phyloP scores from a whole-genome alignment of 1,140 invertebrate species.

The Tetramorium simillimum region DNA sequence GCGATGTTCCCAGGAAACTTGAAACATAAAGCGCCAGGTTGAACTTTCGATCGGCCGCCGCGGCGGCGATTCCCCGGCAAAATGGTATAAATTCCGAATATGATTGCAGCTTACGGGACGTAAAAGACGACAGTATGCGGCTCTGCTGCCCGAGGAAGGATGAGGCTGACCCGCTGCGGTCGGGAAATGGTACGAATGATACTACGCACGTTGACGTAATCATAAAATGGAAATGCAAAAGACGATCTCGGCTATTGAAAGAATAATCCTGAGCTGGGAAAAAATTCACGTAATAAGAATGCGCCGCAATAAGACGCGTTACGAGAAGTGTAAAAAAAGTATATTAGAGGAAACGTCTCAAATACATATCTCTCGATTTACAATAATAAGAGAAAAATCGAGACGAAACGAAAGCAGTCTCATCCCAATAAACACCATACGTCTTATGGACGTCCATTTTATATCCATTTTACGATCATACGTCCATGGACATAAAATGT shows the following conservation, averaged over 20 bases:
- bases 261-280: neutral
- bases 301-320: neutral
- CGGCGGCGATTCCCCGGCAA: constrained; percentile 26
- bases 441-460: no score
- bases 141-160: constrained; percentile 55
- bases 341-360: neutral
- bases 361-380: neutral
- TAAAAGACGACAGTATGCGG: constrained; percentile 66
- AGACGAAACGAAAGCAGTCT: neutral
- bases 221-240: constrained; percentile 5
- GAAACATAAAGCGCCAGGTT: constrained; percentile 54
- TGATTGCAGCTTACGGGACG: constrained; percentile 60
- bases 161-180: constrained; percentile 17
- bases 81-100: constrained; percentile 39
- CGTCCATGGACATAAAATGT: no score
- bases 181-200: constrained; percentile 31
- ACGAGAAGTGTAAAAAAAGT: neutral
- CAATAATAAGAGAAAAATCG: no score
- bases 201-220: constrained; percentile 2
- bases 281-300: neutral
- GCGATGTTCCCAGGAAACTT: constrained; percentile 44
- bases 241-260: neutral
- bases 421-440: no score
- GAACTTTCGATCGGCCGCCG: constrained; percentile 41
- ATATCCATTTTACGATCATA: no score